These are phyloP conservation scores for Sitta carolinensis DNA, from an alignment of 2,797 vertebrate genomes.

Conservation along the genomic window DNA sequence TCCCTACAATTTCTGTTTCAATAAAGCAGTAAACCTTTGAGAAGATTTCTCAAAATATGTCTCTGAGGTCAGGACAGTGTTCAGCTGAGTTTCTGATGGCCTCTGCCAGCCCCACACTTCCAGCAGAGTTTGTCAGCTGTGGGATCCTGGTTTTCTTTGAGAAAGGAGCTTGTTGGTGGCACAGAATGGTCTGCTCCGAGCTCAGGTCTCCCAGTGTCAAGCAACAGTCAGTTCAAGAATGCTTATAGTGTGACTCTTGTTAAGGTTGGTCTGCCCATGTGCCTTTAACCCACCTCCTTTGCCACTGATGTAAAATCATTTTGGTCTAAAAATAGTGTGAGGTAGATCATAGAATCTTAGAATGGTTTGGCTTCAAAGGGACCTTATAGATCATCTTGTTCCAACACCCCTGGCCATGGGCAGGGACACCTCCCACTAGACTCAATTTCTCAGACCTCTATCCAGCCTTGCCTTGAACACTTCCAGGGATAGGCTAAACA, in stretches of 20 bases:
- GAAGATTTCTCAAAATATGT: fast-evolving
- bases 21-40: neutral
- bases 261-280: neutral
- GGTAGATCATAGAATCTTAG: neutral
- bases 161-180: neutral
- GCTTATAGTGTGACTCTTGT: fast-evolving
- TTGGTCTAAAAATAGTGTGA: neutral
- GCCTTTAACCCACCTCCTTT: neutral
- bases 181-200: neutral
- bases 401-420: neutral
- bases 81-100: neutral
- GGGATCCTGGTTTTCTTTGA: neutral
- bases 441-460: neutral
- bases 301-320: neutral
- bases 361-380: neutral
- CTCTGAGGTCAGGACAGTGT: neutral
- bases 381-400: neutral
- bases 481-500: neutral
- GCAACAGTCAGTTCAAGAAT: neutral
- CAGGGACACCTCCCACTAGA: neutral
- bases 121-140: fast-evolving
- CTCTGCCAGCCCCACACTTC: fast-evolving
- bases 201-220: neutral
- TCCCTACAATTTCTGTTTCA: neutral
- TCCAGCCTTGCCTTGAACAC: neutral